Evolutionary conservation across 1,140 invertebrate species (phyloP), one percentile per base, ranked within the genome.

Genomic region (Zophobas morio): DNA sequence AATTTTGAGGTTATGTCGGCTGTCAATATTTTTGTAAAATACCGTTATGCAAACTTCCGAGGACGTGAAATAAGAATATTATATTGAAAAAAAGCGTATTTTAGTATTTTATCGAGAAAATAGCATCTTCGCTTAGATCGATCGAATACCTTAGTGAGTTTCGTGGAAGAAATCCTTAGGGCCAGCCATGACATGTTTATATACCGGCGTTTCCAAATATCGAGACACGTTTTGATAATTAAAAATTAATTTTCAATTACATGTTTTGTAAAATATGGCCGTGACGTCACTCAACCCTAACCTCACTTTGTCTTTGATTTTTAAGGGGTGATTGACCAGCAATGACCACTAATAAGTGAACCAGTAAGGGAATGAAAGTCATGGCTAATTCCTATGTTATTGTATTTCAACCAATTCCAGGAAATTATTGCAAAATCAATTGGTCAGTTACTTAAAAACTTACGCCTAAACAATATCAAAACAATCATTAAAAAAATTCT

Each of bases 391-490:
- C 60, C 74, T 72, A 71, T 77, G 75, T 75, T 79, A 82, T 81
- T 81, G 79, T 81, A 81, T 83, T 78, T 81, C 76, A 80, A 81
- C 75, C 81, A 78, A 82, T 78, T 79, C 72, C 71, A 79, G 47
- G 78, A 81, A 81, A 78, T 81, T 83, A 83, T 82, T 82, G 82
- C 81, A 75, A 77, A 81, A 78, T 46, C 60, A 75, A 76, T 72
- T 74, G 70, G 80, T 74, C 54, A 78, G 53, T 57, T 79, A 53
- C 74, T 78, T 77, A 76, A 79, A 75, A 81, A 77, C 75, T 63
- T 79, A 81, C 78, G 75, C 51, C 82, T 81, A 82, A 81, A 82
- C 82, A 83, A 83, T 82, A 83, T 82, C 78, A 82, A 83, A 83
- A 83, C 81, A 83, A 83, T 81, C 75, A 79, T 82, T 81, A 83